phyloP scores from a whole-genome alignment of 2,113 vertebrate genomes.

The Muntiacus muntjak region DNA sequence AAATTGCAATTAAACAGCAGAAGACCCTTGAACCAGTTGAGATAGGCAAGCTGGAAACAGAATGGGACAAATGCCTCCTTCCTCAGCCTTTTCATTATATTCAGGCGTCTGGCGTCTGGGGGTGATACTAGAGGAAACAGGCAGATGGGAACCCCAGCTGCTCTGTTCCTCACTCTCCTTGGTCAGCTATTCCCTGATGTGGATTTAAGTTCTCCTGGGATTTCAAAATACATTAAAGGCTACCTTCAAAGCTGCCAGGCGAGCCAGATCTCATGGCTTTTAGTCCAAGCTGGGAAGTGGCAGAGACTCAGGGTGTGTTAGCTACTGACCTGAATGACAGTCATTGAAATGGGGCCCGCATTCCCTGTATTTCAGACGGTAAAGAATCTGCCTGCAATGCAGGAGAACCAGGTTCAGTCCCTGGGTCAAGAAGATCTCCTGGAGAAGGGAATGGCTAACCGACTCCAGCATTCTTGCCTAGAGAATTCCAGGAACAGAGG shows the following conservation, averaged over 20 bases:
- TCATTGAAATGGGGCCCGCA: not conserved
- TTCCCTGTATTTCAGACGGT: not conserved
- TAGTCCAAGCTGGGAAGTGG: no score
- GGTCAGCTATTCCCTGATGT: no score
- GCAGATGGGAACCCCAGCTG: not conserved
- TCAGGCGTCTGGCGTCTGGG: accelerated
- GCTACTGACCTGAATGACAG: not conserved
- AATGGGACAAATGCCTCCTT: not conserved
- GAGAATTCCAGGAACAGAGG: not conserved
- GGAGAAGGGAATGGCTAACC: not conserved
- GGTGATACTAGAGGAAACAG: not conserved
- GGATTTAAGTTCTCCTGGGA: not conserved
- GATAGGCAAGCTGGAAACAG: not conserved
- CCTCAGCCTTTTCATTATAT: not conserved
- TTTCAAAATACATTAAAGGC: not conserved
- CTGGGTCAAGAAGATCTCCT: not conserved
- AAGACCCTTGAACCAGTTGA: not conserved
- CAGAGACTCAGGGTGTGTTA: not conserved
- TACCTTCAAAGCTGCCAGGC: not conserved
- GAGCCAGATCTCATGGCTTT: not conserved
- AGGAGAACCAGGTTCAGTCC: not conserved
- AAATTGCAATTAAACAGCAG: no score
- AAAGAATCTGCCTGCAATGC: not conserved
- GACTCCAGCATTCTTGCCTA: not conserved
- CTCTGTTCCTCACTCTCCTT: not conserved